Base-by-base conservation (phyloP, 2,113 vertebrate genomes). In the Charadrius vociferus region DNA sequence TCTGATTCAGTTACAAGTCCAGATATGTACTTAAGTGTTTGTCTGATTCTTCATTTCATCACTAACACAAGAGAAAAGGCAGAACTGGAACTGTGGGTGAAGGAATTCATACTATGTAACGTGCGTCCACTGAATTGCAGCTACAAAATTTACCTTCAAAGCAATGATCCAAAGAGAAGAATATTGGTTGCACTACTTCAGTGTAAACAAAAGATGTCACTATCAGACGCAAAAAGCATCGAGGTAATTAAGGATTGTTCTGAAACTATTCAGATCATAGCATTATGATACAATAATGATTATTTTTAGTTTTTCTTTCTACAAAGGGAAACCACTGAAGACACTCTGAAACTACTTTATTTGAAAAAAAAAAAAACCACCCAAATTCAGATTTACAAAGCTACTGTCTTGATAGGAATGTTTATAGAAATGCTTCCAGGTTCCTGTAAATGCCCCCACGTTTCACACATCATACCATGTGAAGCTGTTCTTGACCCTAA, bases 191-290 rank as follows among this genome's bases (percentile, higher is more conserved):
- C 81, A 95, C 47, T 94, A 65, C 89, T 89, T n/a, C 78, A 63
- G 14, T 52, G 52, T 73, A 90, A 97, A 86, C 96, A 96, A 93
- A 91, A 97, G 95, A 90, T 96, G 94, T 95, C 91, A 90, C 93
- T 95, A 9, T 91, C 34, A 86, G 86, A 90, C 1, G 4, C 86
- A 70, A 72, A 93, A 97, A 88, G 18, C 62, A 16, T n/a, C 39
- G 20, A 88, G 45, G 18, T 70, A 50, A 72, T 80, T 53, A 41
- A 75, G 61, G 67, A 6, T 91, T 53, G 4, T 43, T 85, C 70
- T 88, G 84, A 86, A 88, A 85, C 77, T 66, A 16, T 74, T 91
- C 65, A 71, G 49, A 15, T 68, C 37, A 37, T 56, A 59, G 71
- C 58, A 75, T 84, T 59, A 55, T 32, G 15, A 85, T 92, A 87